Conservation (phyloP, 2,797 vertebrate species). For the Hemitrygon akajei region DNA sequence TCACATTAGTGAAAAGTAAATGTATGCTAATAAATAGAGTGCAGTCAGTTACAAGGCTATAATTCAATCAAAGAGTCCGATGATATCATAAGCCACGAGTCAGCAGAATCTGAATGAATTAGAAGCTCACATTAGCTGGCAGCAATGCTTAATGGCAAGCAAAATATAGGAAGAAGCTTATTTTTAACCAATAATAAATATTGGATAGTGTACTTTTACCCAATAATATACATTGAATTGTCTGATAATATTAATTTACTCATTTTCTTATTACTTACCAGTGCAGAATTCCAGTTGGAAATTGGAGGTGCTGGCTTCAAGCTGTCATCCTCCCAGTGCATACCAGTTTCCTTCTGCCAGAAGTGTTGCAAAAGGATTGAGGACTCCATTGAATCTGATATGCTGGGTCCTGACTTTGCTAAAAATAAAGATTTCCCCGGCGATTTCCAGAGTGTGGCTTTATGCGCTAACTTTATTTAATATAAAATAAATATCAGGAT, state of each 20-base stretch:
- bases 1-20: constrained; percentile 34
- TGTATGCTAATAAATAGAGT: constrained; percentile 35
- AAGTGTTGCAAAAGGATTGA: not conserved
- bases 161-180: constrained; percentile 7
- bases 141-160: not conserved
- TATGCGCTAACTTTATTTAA: not conserved
- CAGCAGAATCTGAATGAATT: constrained; percentile 31
- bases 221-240: not conserved
- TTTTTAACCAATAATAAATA: constrained; percentile 13
- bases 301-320: not conserved
- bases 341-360: not conserved
- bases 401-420: not conserved
- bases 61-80: constrained; percentile 23
- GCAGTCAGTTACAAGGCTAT: constrained; percentile 32
- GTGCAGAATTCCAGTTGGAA: not conserved
- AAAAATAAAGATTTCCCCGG: not conserved
- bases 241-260: constrained; percentile 8
- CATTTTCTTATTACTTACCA: not conserved
- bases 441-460: too few species aligned
- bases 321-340: not conserved
- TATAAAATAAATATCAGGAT: not conserved
- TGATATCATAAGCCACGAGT: constrained; percentile 33
- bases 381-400: not conserved
- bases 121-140: not conserved
- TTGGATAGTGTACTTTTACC: not conserved